phyloP scores from a whole-genome alignment of 2,797 vertebrate species.

The Sebastolobus altivelis region DNA sequence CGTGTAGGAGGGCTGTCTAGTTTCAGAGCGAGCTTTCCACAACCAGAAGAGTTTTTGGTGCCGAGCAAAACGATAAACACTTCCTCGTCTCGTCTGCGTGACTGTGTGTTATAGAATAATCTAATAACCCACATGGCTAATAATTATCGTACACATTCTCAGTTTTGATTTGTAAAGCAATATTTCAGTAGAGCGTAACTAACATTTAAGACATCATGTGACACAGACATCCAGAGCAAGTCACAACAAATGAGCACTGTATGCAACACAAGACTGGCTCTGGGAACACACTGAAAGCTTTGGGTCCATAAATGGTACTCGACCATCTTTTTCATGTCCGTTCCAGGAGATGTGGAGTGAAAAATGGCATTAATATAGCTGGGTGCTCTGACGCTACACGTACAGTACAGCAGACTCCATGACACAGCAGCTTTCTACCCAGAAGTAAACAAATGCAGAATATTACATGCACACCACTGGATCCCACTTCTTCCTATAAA shows the following conservation, averaged over 20 bases:
- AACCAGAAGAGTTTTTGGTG: conserved; percentile 10
- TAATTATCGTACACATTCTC: neutral
- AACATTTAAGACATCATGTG: conserved; percentile 34
- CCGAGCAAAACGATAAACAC: neutral
- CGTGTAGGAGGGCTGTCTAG: neutral
- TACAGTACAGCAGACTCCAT: neutral
- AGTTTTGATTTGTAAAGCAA: conserved; percentile 31
- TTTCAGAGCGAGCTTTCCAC: neutral
- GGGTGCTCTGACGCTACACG: neutral
- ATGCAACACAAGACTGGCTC: conserved; percentile 10
- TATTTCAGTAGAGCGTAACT: conserved; percentile 13
- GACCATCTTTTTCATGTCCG: neutral
- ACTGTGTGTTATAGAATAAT: conserved; percentile 6
- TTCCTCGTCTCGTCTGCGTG: neutral
- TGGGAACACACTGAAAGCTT: conserved; percentile 29
- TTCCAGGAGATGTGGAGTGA: conserved; percentile 2
- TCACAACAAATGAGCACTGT: conserved; percentile 43
- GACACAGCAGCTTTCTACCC: neutral
- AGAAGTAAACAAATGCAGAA: neutral
- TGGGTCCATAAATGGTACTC: conserved; percentile 21
- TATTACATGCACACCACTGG: neutral
- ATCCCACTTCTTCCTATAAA: neutral
- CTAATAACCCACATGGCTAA: conserved; percentile 16
- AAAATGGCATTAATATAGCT: conserved; percentile 25
- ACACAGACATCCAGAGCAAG: conserved; percentile 3